A percentile compares a stretch with the other conserved stretches of the same genome.
Conservation (phyloP, 1,140 invertebrate species). For the Drosophila rufa region DNA sequence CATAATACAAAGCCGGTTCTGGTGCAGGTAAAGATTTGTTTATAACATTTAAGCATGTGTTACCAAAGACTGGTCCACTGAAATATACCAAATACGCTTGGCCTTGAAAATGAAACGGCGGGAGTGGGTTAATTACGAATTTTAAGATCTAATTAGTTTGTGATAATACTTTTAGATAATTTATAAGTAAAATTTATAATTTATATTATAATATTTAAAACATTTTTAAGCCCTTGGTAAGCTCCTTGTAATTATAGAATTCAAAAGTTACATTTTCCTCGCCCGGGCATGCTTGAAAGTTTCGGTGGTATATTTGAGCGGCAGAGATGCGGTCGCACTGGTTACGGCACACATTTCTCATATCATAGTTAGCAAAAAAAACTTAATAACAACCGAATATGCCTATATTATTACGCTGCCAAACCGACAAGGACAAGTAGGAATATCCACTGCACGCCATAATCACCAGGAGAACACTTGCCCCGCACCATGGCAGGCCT, state of each 20-base stretch:
- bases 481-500: slow-evolving; percentile 70
- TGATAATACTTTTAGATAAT: too few species aligned
- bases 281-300: neutral
- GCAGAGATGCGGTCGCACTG: slow-evolving; percentile 12
- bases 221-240: too few species aligned
- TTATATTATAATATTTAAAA: too few species aligned
- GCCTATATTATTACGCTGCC: slow-evolving; percentile 15
- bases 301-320: slow-evolving; percentile 1
- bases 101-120: neutral
- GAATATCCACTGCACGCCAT: neutral
- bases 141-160: too few species aligned
- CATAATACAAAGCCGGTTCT: neutral
- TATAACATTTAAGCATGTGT: neutral
- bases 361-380: slow-evolving; percentile 10
- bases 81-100: neutral
- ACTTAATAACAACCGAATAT: slow-evolving; percentile 31
- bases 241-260: too few species aligned
- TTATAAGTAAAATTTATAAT: too few species aligned
- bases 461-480: slow-evolving; percentile 3
- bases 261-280: too few species aligned
- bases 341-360: slow-evolving; percentile 18
- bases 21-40: neutral
- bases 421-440: slow-evolving; percentile 6
- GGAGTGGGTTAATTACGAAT: too few species aligned
- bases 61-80: neutral